Base-by-base conservation (phyloP, 2,113 vertebrate genomes). In the Enhydra lutris region DNA sequence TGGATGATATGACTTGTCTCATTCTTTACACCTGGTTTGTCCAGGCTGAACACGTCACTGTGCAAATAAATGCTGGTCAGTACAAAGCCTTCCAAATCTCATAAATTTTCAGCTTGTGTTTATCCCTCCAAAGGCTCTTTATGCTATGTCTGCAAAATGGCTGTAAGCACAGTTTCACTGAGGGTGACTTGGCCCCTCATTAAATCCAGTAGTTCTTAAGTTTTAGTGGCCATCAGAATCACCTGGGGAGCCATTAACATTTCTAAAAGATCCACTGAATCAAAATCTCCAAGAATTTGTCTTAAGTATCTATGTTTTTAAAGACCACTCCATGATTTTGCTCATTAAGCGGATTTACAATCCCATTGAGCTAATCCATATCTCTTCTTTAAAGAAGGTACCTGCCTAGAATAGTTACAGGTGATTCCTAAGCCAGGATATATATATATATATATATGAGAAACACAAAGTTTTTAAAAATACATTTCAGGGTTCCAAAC, bases 241-340 rank as follows among this genome's bases (percentile, higher is more conserved):
- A 76, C 52, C 10, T 18, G 26, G 39, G 87, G 61, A 93, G 3
- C 29, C 39, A 59, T 61, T 80, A 88, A n/a, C 65, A 34, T 85
- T 69, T 97, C 89, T 93, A 82, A 92, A 90, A 89, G 50, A 59
- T 7, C n/a, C 18, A 31, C 59, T 83, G 59, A 91, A 84, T 95
- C 47, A 57, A 92, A 95, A 86, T 86, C 20, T 83, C 47, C 45
- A 47, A 20, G 42, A 59, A 42, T 90, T 23, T 71, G 2, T 93
- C 59, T 61, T 55, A 85, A 21, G 67, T 81, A 86, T 78, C 9
- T 87, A 14, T 59, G 55, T 52, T 89, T 89, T 79, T 93, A 65
- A 97, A 92, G 73, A 87, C 34, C 4, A 50, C 2, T n/a, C 52
- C 4, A 1, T 90, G 65, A 92, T 74, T 87, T 34, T 57, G n/a